Percentiles rank a stretch among this genome's conserved stretches.
phyloP scores from a whole-genome alignment of 2,888 invertebrate genomes.

The Caradrina kadenii region DNA sequence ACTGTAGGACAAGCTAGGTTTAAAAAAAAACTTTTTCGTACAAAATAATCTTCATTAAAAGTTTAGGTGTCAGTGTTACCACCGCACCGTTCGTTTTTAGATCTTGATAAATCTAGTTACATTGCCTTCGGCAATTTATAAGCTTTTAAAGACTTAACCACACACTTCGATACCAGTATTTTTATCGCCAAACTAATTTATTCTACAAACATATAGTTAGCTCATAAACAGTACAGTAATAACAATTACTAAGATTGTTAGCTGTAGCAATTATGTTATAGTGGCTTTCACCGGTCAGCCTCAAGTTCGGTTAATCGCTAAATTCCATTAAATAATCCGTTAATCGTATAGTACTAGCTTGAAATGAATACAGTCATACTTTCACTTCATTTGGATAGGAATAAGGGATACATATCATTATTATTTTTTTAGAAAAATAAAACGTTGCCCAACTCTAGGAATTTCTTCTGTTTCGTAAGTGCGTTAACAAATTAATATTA shows the following conservation, averaged over 20 bases:
- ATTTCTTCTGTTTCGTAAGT: no score
- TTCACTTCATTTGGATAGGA: slow-evolving; percentile 56
- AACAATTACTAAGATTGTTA: slow-evolving; percentile 59
- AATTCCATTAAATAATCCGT: slow-evolving; percentile 62
- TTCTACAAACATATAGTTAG: slow-evolving; percentile 47
- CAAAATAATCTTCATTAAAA: neutral
- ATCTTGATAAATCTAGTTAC: slow-evolving; percentile 15
- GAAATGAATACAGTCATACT: slow-evolving; percentile 58
- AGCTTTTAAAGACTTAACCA: slow-evolving; percentile 33
- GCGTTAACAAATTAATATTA: no score
- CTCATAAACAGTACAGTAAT: slow-evolving; percentile 56
- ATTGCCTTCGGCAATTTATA: slow-evolving; percentile 32
- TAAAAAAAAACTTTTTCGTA: no score
- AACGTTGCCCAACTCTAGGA: no score
- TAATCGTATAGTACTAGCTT: slow-evolving; percentile 47
- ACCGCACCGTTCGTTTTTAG: slow-evolving; percentile 16
- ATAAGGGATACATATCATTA: slow-evolving; percentile 26
- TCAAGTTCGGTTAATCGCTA: slow-evolving; percentile 49
- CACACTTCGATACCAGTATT: slow-evolving; percentile 27
- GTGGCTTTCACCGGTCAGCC: slow-evolving; percentile 58
- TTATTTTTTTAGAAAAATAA: no score
- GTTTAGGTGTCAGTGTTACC: neutral
- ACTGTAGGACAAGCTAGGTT: no score
- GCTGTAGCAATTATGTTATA: slow-evolving; percentile 52
- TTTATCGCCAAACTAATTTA: slow-evolving; percentile 45